phyloP scores from a whole-genome alignment of 1,140 invertebrate genomes.

The Drosophila micromelanica region DNA sequence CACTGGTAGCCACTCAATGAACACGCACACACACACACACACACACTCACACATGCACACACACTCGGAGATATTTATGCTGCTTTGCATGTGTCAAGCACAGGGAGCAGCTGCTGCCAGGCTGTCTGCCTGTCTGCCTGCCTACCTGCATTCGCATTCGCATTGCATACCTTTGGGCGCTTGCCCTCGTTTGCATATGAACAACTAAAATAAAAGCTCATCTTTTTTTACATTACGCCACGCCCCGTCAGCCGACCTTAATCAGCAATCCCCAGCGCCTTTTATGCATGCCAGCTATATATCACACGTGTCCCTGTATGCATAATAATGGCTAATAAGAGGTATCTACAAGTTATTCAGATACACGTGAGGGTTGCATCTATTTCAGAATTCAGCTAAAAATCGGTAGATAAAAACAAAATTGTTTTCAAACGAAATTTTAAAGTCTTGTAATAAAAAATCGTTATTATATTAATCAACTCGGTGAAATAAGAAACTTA shows the following conservation, averaged over 20 bases:
- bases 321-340: background rate
- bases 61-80: constrained; percentile 27
- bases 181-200: constrained; percentile 69
- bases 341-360: background rate
- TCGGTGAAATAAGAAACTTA: no score
- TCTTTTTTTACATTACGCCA: constrained; percentile 18
- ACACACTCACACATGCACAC: constrained; percentile 7
- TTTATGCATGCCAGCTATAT: constrained; percentile 44
- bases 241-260: background rate
- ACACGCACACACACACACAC: constrained; percentile 10
- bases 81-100: constrained; percentile 74
- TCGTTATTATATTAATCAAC: no score
- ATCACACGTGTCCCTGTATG: background rate
- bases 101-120: constrained; percentile 34
- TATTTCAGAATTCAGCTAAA: background rate
- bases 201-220: constrained; percentile 20
- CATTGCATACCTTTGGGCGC: constrained; percentile 79
- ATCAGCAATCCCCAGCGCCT: constrained; percentile 21
- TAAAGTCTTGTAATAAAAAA: no score
- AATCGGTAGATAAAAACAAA: no score
- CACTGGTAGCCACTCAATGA: constrained; percentile 29
- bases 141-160: constrained; percentile 65
- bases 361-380: background rate
- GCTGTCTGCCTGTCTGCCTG: constrained; percentile 46
- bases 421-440: no score